Percentiles rank a stretch among this genome's conserved stretches.
These are phyloP conservation scores for Xylota sylvarum DNA, from an alignment of 2,888 invertebrate species.

Conservation along the genomic window DNA sequence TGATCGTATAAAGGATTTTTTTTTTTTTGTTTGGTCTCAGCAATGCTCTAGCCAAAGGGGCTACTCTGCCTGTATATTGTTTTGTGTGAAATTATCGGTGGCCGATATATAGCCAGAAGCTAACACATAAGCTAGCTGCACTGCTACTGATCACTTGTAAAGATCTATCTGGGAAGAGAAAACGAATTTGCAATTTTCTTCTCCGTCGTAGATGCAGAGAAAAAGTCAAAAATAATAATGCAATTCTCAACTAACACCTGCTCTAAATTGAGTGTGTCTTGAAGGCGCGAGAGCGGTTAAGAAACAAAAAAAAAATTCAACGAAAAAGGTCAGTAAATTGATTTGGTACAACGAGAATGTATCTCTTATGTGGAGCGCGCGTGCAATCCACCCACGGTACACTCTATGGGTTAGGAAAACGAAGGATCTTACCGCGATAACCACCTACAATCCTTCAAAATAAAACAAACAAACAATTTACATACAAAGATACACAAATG, in stretches of 20 bases:
- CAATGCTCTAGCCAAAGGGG: constrained; percentile 26
- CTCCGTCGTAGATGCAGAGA: neutral
- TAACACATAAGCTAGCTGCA: constrained; percentile 13
- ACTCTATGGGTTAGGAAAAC: neutral
- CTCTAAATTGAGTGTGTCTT: constrained; percentile 34
- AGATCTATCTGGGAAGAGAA: constrained; percentile 31
- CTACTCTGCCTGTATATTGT: constrained; percentile 21
- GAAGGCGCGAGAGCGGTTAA: neutral
- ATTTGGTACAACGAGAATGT: neutral
- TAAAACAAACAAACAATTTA: neutral
- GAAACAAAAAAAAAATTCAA: neutral
- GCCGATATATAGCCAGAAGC: constrained; percentile 45
- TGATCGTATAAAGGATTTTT: constrained; percentile 30
- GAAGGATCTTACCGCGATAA: constrained; percentile 8
- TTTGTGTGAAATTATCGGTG: constrained; percentile 53
- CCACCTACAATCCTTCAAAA: constrained; percentile 21
- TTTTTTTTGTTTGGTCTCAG: neutral
- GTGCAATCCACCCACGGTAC: constrained; percentile 1
- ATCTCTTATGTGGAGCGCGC: neutral
- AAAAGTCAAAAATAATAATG: constrained; percentile 32
- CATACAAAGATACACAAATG: neutral
- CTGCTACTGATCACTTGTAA: constrained; percentile 34
- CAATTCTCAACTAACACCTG: constrained; percentile 43
- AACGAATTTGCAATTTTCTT: constrained; percentile 43
- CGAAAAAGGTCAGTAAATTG: neutral